Conservation (phyloP, 2,113 vertebrate species). For the Andinoacara biseriatus region DNA sequence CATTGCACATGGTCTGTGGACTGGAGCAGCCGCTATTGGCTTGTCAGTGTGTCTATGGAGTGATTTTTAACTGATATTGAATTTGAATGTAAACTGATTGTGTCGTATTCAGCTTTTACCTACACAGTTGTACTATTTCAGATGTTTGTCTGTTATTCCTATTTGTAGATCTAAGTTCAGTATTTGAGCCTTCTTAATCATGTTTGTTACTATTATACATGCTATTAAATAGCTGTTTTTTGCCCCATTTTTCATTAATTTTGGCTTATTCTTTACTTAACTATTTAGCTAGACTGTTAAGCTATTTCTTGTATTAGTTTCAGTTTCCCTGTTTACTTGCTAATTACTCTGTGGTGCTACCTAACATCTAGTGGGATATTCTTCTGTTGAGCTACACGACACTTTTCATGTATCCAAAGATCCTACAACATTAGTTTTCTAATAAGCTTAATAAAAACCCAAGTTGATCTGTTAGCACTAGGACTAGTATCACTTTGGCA, state of each 20-base stretch:
- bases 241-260: background rate
- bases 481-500: background rate
- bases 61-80: constrained; percentile 31
- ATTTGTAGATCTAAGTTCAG: background rate
- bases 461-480: background rate
- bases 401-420: constrained; percentile 1
- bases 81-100: constrained; percentile 8
- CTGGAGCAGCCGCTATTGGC: constrained; percentile 1
- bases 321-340: background rate
- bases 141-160: background rate
- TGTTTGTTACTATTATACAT: background rate
- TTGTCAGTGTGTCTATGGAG: constrained; percentile 4
- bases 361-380: background rate
- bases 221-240: background rate
- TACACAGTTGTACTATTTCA: background rate
- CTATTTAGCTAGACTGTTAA: background rate
- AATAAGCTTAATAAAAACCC: background rate
- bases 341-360: background rate
- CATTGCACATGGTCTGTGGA: background rate
- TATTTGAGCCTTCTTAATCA: background rate
- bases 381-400: background rate
- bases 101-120: background rate
- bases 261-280: background rate
- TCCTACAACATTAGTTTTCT: background rate
- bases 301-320: background rate